Base-by-base conservation (phyloP, 2,797 vertebrate genomes). In the Micrastur ruficollis region DNA sequence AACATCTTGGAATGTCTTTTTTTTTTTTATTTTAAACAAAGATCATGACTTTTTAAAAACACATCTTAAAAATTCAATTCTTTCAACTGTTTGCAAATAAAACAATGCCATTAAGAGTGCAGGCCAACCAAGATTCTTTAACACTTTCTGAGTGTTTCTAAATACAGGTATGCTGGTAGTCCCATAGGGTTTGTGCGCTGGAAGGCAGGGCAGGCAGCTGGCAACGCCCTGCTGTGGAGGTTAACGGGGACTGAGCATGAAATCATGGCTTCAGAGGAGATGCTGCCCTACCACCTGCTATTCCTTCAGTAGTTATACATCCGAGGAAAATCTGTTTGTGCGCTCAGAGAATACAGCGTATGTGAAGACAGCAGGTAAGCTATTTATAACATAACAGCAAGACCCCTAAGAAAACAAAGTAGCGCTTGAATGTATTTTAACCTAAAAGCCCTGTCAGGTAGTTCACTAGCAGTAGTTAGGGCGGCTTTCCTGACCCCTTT, bases 271-370 rank as follows among this genome's bases (percentile, higher is more conserved):
- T 82, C 6, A 3, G 25, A 32, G 78, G 21, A 32, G 78, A 32
- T 1, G 6, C 32, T 44, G 58, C 32, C 32, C 53, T 15, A 22
- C 22, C 50, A 44, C 38, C 62, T 34, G 55, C 55, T 32, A 2
- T 32, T 67, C 47, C 56, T 42, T 36, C 3, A 0, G 4, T 12
- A 5, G 34, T 26, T 40, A 6, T 1, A 5, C 59, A 14, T 12
- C 67, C n/a, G 61, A 38, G 23, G 36, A 27, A 29, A 34, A 58
- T 12, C 52, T 25, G 11, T 49, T 23, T 34, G 29, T 16, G 38
- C 50, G 7, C 32, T 8, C 5, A 4, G 22, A 26, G 66, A 67
- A 32, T 5, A 21, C 12, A 6, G 7, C 32, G 3, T 12, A 3
- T 0, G 4, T 3, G 16, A 73, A 68, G 44, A 55, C 49, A 63